Evolutionary conservation across 2,113 vertebrate genomes (phyloP).

Genomic region (Psephotus haematonotus): DNA sequence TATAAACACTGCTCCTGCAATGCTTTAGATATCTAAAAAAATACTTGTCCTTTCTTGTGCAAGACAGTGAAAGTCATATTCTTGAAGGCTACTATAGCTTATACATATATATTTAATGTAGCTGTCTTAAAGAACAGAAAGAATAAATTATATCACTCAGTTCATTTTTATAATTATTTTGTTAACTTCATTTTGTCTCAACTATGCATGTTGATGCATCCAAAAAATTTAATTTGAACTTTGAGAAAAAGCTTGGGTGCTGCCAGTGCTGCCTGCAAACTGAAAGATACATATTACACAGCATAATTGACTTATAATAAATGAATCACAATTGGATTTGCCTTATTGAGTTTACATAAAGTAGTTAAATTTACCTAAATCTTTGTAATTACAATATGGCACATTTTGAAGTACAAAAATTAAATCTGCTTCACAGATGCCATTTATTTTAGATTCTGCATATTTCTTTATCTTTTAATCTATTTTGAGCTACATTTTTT

Average conservation of each 20-base stretch:
- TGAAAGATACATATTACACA: neutral
- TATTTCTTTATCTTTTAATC: neutral
- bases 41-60: neutral
- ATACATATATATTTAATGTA: neutral
- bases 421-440: neutral
- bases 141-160: neutral
- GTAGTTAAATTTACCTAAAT: slow-evolving; percentile 47
- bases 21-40: neutral
- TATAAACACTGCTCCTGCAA: neutral
- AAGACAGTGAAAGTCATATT: neutral
- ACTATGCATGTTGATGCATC: neutral
- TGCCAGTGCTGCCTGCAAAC: neutral
- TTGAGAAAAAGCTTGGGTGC: slow-evolving; percentile 14
- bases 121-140: neutral
- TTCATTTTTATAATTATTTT: neutral
- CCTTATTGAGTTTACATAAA: slow-evolving; percentile 45
- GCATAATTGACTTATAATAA: slow-evolving; percentile 54
- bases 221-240: slow-evolving; percentile 3
- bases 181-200: neutral
- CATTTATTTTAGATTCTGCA: slow-evolving; percentile 12
- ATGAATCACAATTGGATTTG: slow-evolving; percentile 43
- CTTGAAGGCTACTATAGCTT: neutral
- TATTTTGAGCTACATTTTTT: neutral
- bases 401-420: slow-evolving; percentile 44
- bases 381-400: slow-evolving; percentile 26